Evolutionary conservation across 2,888 invertebrate genomes (phyloP), one percentile per base, ranked within the genome.

Genomic region (Mythimna lalbum): DNA sequence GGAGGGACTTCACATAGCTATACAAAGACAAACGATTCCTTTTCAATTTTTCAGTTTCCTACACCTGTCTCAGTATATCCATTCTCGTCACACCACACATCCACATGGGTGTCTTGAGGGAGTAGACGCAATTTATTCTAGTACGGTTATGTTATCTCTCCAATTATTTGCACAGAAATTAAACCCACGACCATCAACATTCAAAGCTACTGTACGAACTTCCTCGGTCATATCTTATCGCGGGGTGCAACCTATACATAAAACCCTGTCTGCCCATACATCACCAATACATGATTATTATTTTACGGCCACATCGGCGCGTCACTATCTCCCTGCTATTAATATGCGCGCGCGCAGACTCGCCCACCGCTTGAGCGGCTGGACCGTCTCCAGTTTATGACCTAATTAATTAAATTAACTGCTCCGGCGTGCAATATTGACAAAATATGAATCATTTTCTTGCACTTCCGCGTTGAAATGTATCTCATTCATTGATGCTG

Each of bases 281-380:
- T 69, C 39, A 56, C 33, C 6, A n/a, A 59, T 49, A 69, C 39
- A 57, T 52, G 33, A 76, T 78, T 77, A 78, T 71, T 56, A 65
- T 63, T 69, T 65, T 65, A 59, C 63, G 64, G 68, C 43, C 79
- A 73, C 73, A 73, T 65, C 73, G 82, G 31, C 82, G 63, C 78
- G 67, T 67, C 64, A 70, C 80, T 79, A 84, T 84, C 82, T 75
- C 72, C 57, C 27, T 56, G 75, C 82, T 82, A 82, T 84, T 61
- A 82, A 82, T 82, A 84, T 67, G 76, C 82, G 75, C 67, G 50
- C 59, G 67, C 84, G 69, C 79, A 79, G 74, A 81, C 82, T 82
- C 79, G 79, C 67, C 82, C 83, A 69, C 63, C 57, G 73, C 69
- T 60, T 39, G 59, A 79, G 72, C 65, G 83, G 69, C 70, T 71